Conservation (phyloP, 2,888 invertebrate species). For the Rhimphoctona megacephalus region DNA sequence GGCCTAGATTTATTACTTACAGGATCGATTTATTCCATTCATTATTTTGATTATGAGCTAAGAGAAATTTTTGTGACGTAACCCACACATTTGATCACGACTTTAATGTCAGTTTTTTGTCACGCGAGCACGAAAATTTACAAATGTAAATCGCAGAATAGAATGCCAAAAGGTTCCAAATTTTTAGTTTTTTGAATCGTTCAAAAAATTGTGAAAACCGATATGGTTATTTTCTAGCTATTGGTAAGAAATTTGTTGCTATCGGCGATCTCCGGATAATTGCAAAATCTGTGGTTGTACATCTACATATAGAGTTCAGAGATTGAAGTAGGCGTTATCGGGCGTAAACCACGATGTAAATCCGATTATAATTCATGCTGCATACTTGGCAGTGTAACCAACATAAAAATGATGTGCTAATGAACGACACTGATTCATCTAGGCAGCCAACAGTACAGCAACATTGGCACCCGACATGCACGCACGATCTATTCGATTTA, state of each 20-base stretch:
- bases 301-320: background rate
- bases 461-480: slow-evolving; percentile 28
- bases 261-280: background rate
- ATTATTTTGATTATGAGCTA: background rate
- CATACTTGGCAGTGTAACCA: slow-evolving; percentile 17
- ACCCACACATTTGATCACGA: background rate
- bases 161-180: background rate
- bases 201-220: background rate
- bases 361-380: slow-evolving; percentile 9
- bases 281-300: background rate
- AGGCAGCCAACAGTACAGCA: background rate
- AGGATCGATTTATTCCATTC: background rate
- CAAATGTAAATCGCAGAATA: background rate
- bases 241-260: background rate
- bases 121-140: background rate
- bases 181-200: background rate
- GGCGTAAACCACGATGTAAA: slow-evolving; percentile 11
- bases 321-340: background rate
- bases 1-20: background rate
- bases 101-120: background rate
- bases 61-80: background rate
- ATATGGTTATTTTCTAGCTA: background rate
- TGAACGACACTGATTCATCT: slow-evolving; percentile 6
- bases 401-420: slow-evolving; percentile 15
- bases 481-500: slow-evolving; percentile 56